Evolutionary conservation across 2,888 invertebrate species (phyloP).

Genomic region (Drosophila anomalata): DNA sequence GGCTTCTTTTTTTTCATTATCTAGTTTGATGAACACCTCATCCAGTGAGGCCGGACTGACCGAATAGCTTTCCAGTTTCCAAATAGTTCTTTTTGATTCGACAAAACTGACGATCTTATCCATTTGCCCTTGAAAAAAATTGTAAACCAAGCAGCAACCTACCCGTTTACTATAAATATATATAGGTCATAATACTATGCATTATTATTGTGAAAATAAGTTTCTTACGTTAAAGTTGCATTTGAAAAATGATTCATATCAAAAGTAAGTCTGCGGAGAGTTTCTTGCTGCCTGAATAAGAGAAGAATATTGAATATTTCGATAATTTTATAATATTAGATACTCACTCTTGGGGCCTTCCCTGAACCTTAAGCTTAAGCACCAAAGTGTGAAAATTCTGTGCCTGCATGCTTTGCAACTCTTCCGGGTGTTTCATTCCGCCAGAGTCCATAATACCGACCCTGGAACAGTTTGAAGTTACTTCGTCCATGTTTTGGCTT

Average conservation of each 20-base stretch:
- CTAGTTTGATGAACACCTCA: constrained; percentile 1
- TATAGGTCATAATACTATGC: not conserved
- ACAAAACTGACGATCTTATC: constrained; percentile 8
- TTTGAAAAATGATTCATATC: not conserved
- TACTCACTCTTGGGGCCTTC: not conserved
- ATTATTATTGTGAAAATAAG: not conserved
- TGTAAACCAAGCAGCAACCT: not conserved
- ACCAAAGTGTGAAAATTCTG: constrained; percentile 84
- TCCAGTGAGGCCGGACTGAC: constrained; percentile 12
- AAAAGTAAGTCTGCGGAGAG: not conserved
- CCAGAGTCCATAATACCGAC: constrained; percentile 92
- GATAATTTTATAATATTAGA: not conserved
- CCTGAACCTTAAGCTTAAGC: not conserved
- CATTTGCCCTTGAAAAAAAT: not conserved
- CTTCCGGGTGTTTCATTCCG: constrained; percentile 88
- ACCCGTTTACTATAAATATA: not conserved
- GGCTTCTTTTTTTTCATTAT: not conserved
- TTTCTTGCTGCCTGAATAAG: not conserved
- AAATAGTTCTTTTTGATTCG: not conserved
- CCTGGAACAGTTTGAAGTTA: constrained; percentile 90
- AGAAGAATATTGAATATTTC: not conserved
- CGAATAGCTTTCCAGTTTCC: constrained; percentile 12
- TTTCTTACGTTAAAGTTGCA: not conserved
- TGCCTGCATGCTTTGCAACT: constrained; percentile 86
- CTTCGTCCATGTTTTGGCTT: constrained; percentile 93